Conservation (phyloP, 2,888 invertebrate species). For the Netelia melanura region DNA sequence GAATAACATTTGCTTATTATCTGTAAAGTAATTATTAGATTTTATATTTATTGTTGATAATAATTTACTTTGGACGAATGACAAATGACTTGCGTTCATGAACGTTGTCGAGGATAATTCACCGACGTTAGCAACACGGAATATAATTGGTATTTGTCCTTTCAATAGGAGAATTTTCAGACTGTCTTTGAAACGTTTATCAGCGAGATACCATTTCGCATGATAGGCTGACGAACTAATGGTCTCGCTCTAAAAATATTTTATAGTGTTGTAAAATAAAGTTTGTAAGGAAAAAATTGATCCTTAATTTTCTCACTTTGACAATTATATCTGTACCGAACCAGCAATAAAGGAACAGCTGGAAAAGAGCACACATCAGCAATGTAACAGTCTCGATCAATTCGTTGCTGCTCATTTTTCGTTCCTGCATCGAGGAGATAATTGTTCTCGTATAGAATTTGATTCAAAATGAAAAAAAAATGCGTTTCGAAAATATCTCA, state of each 20-base stretch:
- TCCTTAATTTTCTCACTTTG: conserved; percentile 46
- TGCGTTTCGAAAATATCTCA: neutral
- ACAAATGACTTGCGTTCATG: conserved; percentile 52
- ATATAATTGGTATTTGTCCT: conserved; percentile 60
- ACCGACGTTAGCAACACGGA: conserved; percentile 62
- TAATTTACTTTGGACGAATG: neutral
- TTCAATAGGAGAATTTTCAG: conserved; percentile 61
- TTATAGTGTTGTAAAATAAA: neutral
- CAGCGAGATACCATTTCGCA: conserved; percentile 59
- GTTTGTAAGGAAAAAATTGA: no score
- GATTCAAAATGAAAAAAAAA: neutral
- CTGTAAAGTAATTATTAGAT: conserved; percentile 30
- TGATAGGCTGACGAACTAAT: conserved; percentile 55
- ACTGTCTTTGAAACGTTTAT: conserved; percentile 55
- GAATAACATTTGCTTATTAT: conserved; percentile 68
- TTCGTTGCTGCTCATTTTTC: conserved; percentile 50
- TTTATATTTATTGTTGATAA: neutral
- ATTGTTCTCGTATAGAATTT: neutral
- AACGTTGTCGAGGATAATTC: conserved; percentile 66
- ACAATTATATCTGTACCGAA: conserved; percentile 65
- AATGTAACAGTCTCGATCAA: conserved; percentile 48
- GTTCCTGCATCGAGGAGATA: neutral
- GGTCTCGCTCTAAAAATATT: conserved; percentile 46
- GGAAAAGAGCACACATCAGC: conserved; percentile 59
- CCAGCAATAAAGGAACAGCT: conserved; percentile 69